A percentile compares a stretch with the other conserved stretches of the same genome.
These are phyloP conservation scores for Toxotes lorentzi DNA, from an alignment of 2,797 vertebrate genomes.

Conservation along the genomic window DNA sequence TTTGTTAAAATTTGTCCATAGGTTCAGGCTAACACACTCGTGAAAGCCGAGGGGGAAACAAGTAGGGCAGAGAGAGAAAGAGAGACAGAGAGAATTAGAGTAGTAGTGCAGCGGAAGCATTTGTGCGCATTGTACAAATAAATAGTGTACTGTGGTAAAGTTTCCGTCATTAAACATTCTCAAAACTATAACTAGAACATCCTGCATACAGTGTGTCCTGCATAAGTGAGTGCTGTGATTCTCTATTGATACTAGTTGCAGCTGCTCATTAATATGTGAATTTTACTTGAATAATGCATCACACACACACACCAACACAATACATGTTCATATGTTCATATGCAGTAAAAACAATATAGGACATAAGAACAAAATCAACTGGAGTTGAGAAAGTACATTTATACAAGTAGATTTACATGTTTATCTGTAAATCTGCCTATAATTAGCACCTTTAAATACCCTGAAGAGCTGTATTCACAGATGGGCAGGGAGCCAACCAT, in stretches of 20 bases:
- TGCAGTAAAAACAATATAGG: neutral
- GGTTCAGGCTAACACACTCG: constrained; percentile 7
- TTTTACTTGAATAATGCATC: neutral
- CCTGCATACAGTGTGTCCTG: neutral
- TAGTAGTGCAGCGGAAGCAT: neutral
- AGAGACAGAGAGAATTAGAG: neutral
- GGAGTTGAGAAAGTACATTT: neutral
- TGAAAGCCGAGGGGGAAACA: constrained; percentile 27
- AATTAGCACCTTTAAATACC: constrained; percentile 22
- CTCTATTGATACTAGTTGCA: neutral
- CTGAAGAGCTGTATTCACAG: constrained; percentile 17
- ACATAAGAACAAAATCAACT: neutral
- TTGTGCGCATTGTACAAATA: neutral
- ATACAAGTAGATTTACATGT: neutral
- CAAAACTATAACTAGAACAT: neutral
- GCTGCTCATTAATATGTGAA: neutral
- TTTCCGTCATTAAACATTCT: neutral
- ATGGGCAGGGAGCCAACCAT: constrained; percentile 9
- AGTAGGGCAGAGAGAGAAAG: constrained; percentile 15
- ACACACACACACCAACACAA: neutral
- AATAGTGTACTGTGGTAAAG: neutral
- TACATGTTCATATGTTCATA: neutral
- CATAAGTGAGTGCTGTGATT: neutral
- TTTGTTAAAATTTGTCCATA: constrained; percentile 48
- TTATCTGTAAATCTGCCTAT: neutral